Conservation (phyloP, 2,888 invertebrate species). For the Dorcus hopei region DNA sequence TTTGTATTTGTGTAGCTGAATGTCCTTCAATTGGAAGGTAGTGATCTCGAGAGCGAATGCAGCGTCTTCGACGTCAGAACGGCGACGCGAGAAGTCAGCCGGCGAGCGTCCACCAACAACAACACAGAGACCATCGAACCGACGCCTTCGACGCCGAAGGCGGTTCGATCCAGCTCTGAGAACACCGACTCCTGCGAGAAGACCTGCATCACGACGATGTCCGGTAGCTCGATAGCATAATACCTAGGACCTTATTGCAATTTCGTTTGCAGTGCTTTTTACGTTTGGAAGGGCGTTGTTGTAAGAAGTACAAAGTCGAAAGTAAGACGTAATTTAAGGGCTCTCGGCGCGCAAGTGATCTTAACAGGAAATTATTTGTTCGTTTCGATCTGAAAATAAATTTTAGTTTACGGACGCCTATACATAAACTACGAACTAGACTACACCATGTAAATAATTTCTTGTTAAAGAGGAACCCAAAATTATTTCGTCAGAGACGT, state of each 20-base stretch:
- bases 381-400: too few species aligned
- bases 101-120: slow-evolving; percentile 55
- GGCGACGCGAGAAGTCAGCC: slow-evolving; percentile 49
- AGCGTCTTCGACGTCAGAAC: slow-evolving; percentile 60
- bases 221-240: slow-evolving; percentile 58
- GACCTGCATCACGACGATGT: slow-evolving; percentile 57
- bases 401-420: too few species aligned
- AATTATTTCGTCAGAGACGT: too few species aligned
- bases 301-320: too few species aligned
- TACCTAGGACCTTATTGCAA: not conserved
- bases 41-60: slow-evolving; percentile 61
- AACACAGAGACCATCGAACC: slow-evolving; percentile 46
- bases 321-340: too few species aligned
- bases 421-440: too few species aligned
- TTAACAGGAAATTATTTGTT: too few species aligned
- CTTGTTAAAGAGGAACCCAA: too few species aligned
- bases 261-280: not conserved
- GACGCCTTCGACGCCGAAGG: slow-evolving; percentile 47
- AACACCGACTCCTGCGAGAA: slow-evolving; percentile 55
- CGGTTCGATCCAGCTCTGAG: slow-evolving; percentile 54
- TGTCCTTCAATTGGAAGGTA: slow-evolving; percentile 57
- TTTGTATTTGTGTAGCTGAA: slow-evolving; percentile 36
- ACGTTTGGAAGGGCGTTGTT: not conserved
- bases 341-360: too few species aligned
- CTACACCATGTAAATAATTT: too few species aligned